These are phyloP conservation scores for Rhopalosiphum nymphaeae DNA, from an alignment of 2,888 invertebrate species.

Conservation along the genomic window DNA sequence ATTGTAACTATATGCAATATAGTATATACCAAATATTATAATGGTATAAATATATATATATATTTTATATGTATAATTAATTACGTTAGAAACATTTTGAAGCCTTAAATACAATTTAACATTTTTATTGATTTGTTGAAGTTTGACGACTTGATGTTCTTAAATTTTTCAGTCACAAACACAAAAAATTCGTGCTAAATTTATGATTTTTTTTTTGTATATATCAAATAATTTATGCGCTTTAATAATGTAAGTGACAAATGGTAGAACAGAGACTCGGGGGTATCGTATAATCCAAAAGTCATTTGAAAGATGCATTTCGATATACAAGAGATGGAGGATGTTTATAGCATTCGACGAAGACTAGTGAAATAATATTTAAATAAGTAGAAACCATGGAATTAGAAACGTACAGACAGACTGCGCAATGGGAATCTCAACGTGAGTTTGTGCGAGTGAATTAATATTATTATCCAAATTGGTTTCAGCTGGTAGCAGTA, in stretches of 20 bases:
- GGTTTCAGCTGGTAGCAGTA: constrained; percentile 33
- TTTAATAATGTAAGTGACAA: background rate
- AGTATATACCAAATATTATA: no score
- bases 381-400: constrained; percentile 4
- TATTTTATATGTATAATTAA: background rate
- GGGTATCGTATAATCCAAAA: constrained; percentile 14
- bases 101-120: background rate
- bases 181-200: background rate
- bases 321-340: background rate
- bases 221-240: background rate
- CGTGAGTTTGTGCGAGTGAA: constrained; percentile 34
- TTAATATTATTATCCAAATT: constrained; percentile 62
- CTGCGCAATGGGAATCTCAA: background rate
- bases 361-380: constrained; percentile 21
- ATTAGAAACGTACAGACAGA: constrained; percentile 15
- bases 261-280: background rate
- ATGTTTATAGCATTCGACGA: constrained; percentile 5
- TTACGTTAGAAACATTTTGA: background rate
- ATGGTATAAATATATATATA: no score
- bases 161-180: background rate
- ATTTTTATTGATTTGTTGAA: background rate
- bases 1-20: background rate
- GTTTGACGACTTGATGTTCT: background rate
- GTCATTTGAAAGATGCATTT: constrained; percentile 21
- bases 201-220: background rate